Evolutionary conservation across 2,113 vertebrate species (phyloP), one percentile per base, ranked within the genome.

Genomic region (Hemibagrus wyckioides): DNA sequence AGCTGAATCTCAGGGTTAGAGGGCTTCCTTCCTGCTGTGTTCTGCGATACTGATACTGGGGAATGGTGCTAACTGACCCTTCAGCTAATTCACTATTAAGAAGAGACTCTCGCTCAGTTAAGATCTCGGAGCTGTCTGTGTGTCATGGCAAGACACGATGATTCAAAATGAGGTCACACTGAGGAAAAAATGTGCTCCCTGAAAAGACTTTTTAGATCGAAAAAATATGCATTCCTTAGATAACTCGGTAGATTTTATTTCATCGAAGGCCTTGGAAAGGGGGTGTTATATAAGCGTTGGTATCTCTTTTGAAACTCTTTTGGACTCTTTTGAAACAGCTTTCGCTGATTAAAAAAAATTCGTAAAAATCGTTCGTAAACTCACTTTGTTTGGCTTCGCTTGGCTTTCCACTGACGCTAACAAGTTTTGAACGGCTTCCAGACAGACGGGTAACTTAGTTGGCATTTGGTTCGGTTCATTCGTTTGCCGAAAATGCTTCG

Each of bases 11-110:
- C 59, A 6, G 83, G 50, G 82, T 56, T 59, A 69, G n/a, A 61
- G 30, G 69, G 57, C 85, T 65, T 89, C 83, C 81, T 89, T 63
- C 67, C 69, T 56, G 79, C 89, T 84, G 71, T 36, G 82, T 63
- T 85, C 44, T 56, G 54, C 57, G 63, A 39, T 57, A 80, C 76
- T 82, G 85, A 89, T 86, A 80, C 73, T 25, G 30, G 39, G 57
- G 59, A 86, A 77, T 33, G n/a, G 84, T 30, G 84, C 80, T 67
- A 69, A 88, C 54, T 77, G 77, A 83, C 50, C 50, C 81, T 84
- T 85, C 76, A 77, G 86, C 41, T 54, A 86, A 71, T 63, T 44
- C 23, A 65, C 76, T 82, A 54, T 84, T 86, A 80, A 89, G 75
- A 54, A 82, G 25, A 87, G 89, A 21, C 10, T 2, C 48, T 76